phyloP scores from a whole-genome alignment of 2,797 vertebrate genomes.

The Enteromius fasciolatus region DNA sequence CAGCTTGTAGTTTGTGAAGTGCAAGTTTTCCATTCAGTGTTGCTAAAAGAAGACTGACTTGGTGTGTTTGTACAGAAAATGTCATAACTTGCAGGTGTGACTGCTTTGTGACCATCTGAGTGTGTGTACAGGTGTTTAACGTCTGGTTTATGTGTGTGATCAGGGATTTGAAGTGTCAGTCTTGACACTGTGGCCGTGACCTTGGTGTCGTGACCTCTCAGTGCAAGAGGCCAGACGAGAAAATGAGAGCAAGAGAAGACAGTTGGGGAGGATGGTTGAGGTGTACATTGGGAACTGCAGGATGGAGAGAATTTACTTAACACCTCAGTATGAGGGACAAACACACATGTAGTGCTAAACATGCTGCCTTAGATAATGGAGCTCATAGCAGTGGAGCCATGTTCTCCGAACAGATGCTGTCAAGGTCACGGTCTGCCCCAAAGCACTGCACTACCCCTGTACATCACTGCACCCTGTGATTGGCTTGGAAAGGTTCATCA shows the following conservation, averaged over 20 bases:
- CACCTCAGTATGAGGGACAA: conserved; percentile 9
- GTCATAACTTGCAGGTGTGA: not conserved
- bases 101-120: not conserved
- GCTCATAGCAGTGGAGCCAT: conserved; percentile 1
- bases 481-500: conserved; percentile 28
- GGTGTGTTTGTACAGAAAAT: not conserved
- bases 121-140: not conserved
- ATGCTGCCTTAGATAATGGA: not conserved
- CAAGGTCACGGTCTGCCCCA: conserved; percentile 35
- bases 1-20: not conserved
- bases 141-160: not conserved
- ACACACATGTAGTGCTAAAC: not conserved
- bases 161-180: conserved; percentile 17
- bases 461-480: conserved; percentile 29
- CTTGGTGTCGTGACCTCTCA: conserved; percentile 23
- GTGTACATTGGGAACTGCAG: conserved; percentile 46
- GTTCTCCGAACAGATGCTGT: conserved; percentile 31
- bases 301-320: conserved; percentile 40
- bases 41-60: not conserved
- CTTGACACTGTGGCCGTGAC: conserved; percentile 25
- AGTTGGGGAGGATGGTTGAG: conserved; percentile 32
- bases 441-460: conserved; percentile 5
- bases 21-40: not conserved
- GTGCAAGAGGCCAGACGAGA: conserved; percentile 20
- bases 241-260: conserved; percentile 43